Evolutionary conservation across 2,888 invertebrate genomes (phyloP).

Genomic region (Augochlorella aurata): DNA sequence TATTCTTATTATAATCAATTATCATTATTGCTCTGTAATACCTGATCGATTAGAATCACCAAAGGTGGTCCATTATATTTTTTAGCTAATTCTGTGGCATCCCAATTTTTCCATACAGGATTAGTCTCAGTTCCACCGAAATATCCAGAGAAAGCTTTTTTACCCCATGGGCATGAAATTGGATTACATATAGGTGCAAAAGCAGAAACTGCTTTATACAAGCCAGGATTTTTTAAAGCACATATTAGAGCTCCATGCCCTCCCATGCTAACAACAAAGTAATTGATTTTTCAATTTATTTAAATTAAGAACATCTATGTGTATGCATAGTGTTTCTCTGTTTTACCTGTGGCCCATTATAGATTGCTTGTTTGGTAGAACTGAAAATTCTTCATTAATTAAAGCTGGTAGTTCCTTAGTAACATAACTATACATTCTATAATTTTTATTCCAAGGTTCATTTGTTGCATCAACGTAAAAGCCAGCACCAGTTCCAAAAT

Average conservation of each 20-base stretch:
- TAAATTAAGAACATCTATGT: not conserved
- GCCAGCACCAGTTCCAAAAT: conserved; percentile 97
- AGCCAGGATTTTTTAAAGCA: conserved; percentile 94
- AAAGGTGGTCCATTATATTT: conserved; percentile 92
- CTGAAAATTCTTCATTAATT: conserved; percentile 89
- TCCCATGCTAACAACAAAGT: conserved; percentile 91
- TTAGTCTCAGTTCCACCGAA: conserved; percentile 86
- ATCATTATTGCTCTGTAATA: conserved; percentile 71
- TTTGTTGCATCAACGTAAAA: conserved; percentile 96
- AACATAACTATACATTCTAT: conserved; percentile 97
- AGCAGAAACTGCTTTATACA: conserved; percentile 94
- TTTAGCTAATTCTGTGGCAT: conserved; percentile 92
- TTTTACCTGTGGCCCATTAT: conserved; percentile 91
- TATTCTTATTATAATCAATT: conserved; percentile 26
- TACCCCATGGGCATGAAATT: conserved; percentile 92
- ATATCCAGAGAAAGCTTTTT: conserved; percentile 92
- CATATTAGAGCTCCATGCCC: conserved; percentile 97
- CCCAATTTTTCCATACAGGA: conserved; percentile 90
- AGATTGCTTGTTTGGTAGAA: conserved; percentile 85
- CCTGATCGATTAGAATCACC: conserved; percentile 95
- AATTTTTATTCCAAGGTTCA: conserved; percentile 96
- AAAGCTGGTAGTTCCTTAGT: conserved; percentile 91
- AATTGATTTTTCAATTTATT: not conserved
- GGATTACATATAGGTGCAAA: conserved; percentile 98
- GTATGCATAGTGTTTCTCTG: conserved; percentile 5